Percentiles rank a stretch among this genome's conserved stretches.
phyloP scores from a whole-genome alignment of 2,797 vertebrate species.

The Chiloscyllium punctatum region DNA sequence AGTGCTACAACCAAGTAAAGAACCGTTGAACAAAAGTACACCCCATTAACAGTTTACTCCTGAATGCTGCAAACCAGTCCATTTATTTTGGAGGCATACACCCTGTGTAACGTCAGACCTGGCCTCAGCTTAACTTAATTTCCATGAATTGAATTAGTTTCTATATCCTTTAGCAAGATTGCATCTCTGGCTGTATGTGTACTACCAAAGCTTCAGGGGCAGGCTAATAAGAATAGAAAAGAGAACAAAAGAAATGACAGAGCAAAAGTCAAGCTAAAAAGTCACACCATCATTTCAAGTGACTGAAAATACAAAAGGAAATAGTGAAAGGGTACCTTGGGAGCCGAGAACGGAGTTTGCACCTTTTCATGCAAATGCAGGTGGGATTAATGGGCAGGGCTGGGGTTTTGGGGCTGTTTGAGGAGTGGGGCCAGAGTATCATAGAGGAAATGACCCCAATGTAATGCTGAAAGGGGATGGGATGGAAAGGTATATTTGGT shows the following conservation, averaged over 20 bases:
- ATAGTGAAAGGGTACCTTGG: too few relatives aligned
- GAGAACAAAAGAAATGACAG: not conserved
- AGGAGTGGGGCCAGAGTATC: too few relatives aligned
- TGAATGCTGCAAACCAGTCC: not conserved
- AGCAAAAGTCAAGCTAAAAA: not conserved
- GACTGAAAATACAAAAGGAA: too few relatives aligned
- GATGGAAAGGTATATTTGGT: too few relatives aligned
- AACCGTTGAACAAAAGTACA: not conserved
- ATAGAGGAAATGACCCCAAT: too few relatives aligned
- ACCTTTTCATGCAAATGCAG: too few relatives aligned
- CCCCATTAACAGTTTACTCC: not conserved
- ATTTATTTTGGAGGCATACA: not conserved
- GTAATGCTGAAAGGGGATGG: too few relatives aligned
- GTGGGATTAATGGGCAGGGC: too few relatives aligned
- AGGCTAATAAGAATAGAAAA: not conserved
- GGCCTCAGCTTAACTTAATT: not conserved
- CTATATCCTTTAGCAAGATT: not conserved
- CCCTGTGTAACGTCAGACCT: not conserved
- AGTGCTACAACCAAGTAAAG: not conserved
- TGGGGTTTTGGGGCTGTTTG: too few relatives aligned
- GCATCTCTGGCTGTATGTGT: not conserved
- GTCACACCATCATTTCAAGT: not conserved
- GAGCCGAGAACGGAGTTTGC: too few relatives aligned
- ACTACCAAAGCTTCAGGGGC: not conserved
- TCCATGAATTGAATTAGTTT: not conserved